Base-by-base conservation (phyloP, 2,888 invertebrate genomes). In the Pachydiplax longipennis region DNA sequence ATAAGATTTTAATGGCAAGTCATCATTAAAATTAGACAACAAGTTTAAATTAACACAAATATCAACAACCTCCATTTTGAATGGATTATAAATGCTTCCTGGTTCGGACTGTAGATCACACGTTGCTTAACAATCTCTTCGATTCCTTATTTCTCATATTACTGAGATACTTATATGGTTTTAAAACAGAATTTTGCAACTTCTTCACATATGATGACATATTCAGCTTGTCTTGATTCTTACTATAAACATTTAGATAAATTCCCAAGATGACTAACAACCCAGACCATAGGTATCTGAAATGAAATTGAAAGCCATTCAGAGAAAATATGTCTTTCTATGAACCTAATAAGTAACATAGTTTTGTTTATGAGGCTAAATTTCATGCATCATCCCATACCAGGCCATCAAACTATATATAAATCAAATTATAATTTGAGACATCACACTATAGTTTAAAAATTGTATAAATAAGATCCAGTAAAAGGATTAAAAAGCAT, bases 181-280 rank as follows among this genome's bases (percentile, higher is more conserved):
- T 87, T 3, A 65, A 61, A n/a, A 87, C 0, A 37, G 58, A 13
- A 61, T 87, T 61, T 87, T 48, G 22, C 35, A 87, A 8, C 1
- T 22, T 18, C 13, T 37, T 65, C 10, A 87, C 35, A 35, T 37
- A 87, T 35, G 18, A 40, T 61, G 2, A 81, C 2, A 65, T 18
- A 44, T 81, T 91, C 37, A 91, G 58, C 31, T 90, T 92, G 65
- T 91, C 91, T 81, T 91, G 91, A 61, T 95, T 95, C 94, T 99
- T 99, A 93, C 98, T 97, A 93, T 97, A 97, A 90, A 99, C 95
- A 94, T 98, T 99, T n/a, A 99, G 94, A 94, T 99, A 99, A 93
- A 99, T 99, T 10, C 99, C 99, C 53, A 98, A 92, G 0, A 98
- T 95, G 0, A 99, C 98, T 90, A 99, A 95, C 92, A 97, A 93